phyloP scores from a whole-genome alignment of 2,113 vertebrate species.

The Cheilinus undulatus region DNA sequence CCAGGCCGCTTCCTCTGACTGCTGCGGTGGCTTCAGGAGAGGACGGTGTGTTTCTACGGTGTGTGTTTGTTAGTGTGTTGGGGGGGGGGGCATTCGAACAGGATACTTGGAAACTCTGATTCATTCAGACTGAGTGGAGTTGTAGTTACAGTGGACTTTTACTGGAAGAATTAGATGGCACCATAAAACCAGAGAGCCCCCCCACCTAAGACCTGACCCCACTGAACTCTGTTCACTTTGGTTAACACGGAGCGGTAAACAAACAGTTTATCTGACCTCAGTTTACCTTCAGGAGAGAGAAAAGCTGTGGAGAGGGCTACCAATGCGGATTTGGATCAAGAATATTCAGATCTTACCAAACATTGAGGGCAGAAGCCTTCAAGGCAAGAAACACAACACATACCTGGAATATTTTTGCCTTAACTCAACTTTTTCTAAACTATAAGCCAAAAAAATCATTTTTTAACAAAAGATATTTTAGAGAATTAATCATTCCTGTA shows the following conservation, averaged over 20 bases:
- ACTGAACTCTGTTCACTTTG: background rate
- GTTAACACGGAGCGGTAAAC: slow-evolving; percentile 24
- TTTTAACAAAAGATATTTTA: too few relatives aligned
- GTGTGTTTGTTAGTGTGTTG: too few relatives aligned
- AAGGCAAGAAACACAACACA: too few relatives aligned
- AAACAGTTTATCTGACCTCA: slow-evolving; percentile 22
- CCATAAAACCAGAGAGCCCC: slow-evolving; percentile 37
- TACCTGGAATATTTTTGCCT: too few relatives aligned
- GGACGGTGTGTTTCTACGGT: background rate
- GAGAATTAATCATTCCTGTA: too few relatives aligned
- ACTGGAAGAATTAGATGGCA: slow-evolving; percentile 62
- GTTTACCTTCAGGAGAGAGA: background rate
- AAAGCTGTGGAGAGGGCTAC: background rate
- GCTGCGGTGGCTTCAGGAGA: slow-evolving; percentile 34
- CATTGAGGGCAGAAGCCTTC: too few relatives aligned
- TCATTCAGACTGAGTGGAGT: slow-evolving; percentile 49
- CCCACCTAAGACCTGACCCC: slow-evolving; percentile 3
- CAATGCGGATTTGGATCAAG: too few relatives aligned
- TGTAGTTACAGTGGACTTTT: slow-evolving; percentile 57
- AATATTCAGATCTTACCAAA: too few relatives aligned
- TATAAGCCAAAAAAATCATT: too few relatives aligned
- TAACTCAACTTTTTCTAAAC: too few relatives aligned
- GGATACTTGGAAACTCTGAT: slow-evolving; percentile 70
- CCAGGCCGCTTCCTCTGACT: slow-evolving; percentile 36
- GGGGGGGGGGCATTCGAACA: slow-evolving; percentile 30